Evolutionary conservation across 2,797 vertebrate species (phyloP).

Genomic region (Psittacula derbiana): DNA sequence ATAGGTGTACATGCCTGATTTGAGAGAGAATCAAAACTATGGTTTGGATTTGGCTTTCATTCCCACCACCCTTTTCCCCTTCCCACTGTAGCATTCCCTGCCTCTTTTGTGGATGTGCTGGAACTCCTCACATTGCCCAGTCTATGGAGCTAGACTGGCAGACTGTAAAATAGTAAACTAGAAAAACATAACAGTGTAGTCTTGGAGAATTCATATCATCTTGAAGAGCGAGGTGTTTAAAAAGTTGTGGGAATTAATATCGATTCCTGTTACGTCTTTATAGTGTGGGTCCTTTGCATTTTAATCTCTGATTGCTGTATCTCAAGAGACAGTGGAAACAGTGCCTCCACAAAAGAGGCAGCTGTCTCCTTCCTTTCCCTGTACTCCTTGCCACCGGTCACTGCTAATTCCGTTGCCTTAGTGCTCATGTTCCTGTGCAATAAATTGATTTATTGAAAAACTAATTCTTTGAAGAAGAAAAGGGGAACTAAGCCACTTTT

Average conservation of each 20-base stretch:
- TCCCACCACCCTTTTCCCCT: rapidly evolving
- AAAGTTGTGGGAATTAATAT: neutral
- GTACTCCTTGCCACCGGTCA: neutral
- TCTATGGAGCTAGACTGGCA: neutral
- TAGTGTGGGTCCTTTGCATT: neutral
- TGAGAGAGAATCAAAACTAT: neutral
- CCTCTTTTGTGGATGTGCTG: neutral
- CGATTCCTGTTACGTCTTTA: neutral
- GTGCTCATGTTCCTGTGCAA: neutral
- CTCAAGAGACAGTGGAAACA: neutral
- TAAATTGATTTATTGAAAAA: neutral
- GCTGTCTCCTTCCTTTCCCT: neutral
- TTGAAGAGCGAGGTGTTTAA: neutral
- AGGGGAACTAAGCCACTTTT: neutral
- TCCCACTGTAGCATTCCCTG: rapidly evolving
- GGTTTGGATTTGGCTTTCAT: neutral
- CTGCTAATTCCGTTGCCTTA: neutral
- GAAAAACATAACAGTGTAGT: neutral
- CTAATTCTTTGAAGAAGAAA: neutral
- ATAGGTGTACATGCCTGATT: neutral
- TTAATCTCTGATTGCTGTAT: neutral
- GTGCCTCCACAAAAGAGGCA: neutral
- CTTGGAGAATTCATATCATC: neutral
- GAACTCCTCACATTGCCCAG: neutral
- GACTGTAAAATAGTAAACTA: neutral